phyloP scores from a whole-genome alignment of 2,797 vertebrate genomes.

The Pipistrellus pygmaeus region DNA sequence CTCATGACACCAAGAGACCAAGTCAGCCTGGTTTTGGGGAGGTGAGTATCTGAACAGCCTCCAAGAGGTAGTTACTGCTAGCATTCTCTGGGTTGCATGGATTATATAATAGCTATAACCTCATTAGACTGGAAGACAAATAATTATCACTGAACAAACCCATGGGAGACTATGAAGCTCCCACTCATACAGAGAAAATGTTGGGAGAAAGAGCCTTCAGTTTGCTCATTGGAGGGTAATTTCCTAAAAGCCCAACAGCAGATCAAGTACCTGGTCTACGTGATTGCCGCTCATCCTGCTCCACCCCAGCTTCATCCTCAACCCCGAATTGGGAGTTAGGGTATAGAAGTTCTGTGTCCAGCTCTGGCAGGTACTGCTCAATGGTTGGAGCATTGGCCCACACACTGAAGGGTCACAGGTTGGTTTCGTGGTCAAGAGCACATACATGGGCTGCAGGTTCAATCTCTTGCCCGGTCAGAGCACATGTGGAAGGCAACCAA shows the following conservation, averaged over 20 bases:
- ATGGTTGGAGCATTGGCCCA: too few relatives aligned
- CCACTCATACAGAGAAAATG: neutral
- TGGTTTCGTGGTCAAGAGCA: too few relatives aligned
- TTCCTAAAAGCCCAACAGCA: neutral
- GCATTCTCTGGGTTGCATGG: neutral
- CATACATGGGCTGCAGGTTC: too few relatives aligned
- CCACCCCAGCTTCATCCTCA: neutral
- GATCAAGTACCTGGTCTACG: neutral
- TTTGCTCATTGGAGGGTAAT: too few relatives aligned
- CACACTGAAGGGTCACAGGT: too few relatives aligned
- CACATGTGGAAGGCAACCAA: too few relatives aligned
- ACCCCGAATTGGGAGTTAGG: neutral
- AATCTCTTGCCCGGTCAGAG: too few relatives aligned
- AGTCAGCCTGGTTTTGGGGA: neutral
- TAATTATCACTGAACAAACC: neutral
- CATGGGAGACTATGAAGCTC: neutral
- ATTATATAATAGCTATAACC: neutral
- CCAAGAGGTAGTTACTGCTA: neutral
- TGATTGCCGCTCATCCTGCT: neutral
- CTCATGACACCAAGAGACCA: neutral
- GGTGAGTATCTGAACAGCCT: neutral
- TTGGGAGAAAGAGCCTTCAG: neutral
- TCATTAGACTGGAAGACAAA: neutral
- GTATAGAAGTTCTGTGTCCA: neutral
- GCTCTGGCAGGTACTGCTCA: too few relatives aligned